Evolutionary conservation across 2,888 invertebrate genomes (phyloP).

Genomic region (Ryuthela nishihirai): DNA sequence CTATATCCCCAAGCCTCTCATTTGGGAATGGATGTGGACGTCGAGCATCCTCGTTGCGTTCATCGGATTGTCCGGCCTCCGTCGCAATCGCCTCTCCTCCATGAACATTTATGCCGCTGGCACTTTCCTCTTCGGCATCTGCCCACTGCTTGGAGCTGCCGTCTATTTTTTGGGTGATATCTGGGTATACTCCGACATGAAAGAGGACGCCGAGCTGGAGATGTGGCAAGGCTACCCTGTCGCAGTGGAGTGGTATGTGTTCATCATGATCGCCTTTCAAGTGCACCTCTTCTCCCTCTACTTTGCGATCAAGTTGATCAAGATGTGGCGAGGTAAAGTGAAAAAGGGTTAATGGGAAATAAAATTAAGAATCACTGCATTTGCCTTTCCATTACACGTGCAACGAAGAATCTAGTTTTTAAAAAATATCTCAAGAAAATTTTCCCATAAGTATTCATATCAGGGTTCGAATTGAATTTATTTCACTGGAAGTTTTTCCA

Average conservation of each 20-base stretch:
- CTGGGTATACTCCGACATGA: slow-evolving; percentile 68
- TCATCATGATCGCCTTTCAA: slow-evolving; percentile 79
- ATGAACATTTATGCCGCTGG: slow-evolving; percentile 74
- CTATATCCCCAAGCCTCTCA: slow-evolving; percentile 81
- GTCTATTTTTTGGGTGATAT: slow-evolving; percentile 80
- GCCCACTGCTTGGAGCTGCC: slow-evolving; percentile 76
- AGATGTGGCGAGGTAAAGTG: slow-evolving; percentile 62
- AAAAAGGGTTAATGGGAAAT: too few species aligned
- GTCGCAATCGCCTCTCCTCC: slow-evolving; percentile 72
- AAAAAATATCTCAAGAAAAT: too few species aligned
- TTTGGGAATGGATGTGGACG: slow-evolving; percentile 95
- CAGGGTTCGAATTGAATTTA: too few species aligned
- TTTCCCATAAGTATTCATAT: too few species aligned
- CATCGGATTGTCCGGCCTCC: slow-evolving; percentile 78
- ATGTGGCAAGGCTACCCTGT: slow-evolving; percentile 89
- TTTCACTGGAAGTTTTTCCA: too few species aligned
- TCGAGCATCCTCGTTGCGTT: slow-evolving; percentile 76
- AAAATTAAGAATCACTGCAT: too few species aligned
- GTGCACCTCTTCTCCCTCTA: slow-evolving; percentile 81
- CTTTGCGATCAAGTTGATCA: slow-evolving; percentile 75
- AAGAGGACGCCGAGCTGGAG: slow-evolving; percentile 62
- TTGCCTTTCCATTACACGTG: too few species aligned
- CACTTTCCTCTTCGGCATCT: slow-evolving; percentile 69
- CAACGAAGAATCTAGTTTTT: too few species aligned
- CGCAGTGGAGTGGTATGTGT: slow-evolving; percentile 87